Evolutionary conservation across 2,797 vertebrate genomes (phyloP).

Genomic region (Macrochelys suwanniensis): DNA sequence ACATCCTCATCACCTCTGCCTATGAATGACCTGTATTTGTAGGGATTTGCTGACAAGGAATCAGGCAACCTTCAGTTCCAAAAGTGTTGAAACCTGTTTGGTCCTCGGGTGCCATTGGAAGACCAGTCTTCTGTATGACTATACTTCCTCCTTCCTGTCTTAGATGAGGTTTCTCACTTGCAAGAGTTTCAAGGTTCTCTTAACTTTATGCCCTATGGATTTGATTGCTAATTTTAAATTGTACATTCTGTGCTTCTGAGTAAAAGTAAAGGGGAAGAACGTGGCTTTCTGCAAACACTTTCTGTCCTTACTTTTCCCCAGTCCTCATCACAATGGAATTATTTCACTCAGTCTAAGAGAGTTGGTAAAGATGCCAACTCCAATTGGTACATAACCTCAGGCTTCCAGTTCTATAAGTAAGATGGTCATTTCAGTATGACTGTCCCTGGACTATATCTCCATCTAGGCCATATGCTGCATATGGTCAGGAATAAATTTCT

Average conservation of each 20-base stretch:
- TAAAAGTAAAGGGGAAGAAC: neutral
- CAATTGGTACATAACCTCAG: conserved; percentile 37
- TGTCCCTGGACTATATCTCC: neutral
- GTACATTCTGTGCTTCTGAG: neutral
- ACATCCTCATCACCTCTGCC: neutral
- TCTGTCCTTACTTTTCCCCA: neutral
- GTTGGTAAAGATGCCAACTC: neutral
- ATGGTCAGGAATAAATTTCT: conserved; percentile 8
- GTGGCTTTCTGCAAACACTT: conserved; percentile 19
- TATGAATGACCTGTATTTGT: fast-evolving
- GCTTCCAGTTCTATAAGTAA: conserved; percentile 44
- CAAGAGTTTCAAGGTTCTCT: neutral
- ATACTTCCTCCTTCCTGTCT: fast-evolving
- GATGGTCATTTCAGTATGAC: conserved; percentile 50
- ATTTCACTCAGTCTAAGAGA: conserved; percentile 20
- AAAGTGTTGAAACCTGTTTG: neutral
- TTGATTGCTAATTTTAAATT: neutral
- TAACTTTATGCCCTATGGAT: neutral
- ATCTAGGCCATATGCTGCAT: neutral
- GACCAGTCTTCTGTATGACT: neutral
- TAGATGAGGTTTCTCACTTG: neutral
- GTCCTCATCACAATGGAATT: neutral
- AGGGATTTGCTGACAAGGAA: neutral
- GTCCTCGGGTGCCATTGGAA: neutral
- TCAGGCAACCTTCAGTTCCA: neutral